Evolutionary conservation across 2,797 vertebrate genomes (phyloP), one percentile per base, ranked within the genome.

Genomic region (Brachymystax lenok): DNA sequence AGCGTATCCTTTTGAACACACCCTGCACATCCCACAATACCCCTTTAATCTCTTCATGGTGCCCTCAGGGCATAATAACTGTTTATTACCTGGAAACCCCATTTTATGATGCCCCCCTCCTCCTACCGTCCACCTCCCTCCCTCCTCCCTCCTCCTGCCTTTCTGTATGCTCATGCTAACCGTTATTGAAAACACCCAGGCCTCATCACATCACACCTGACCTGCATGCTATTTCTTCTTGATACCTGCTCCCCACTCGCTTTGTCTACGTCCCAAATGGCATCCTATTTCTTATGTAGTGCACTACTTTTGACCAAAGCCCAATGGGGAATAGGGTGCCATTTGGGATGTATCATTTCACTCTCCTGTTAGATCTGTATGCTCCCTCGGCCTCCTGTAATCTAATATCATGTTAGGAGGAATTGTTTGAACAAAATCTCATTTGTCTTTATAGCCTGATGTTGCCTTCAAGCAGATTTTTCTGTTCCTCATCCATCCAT

Each of bases 51-150:
- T 91, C 79, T 1, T 86, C 54, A 77, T 84, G 83, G 85, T 91
- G 83, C 88, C 93, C 90, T 89, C 82, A 89, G 92, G 93, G 91
- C 88, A 89, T 89, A 94, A 95, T 95, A 95, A 94, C 89, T 88
- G 91, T 93, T 94, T 95, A 95, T 94, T 94, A 94, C 89, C 19
- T 90, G 88, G 90, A 89, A 90, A 89, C 89, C 85, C 86, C 87
- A 78, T 90, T 94, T 93, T 92, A 93, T 91, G 90, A 93, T 86
- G 24, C 17, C 80, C 59, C 50, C 81, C 89, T 90, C 89, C 88
- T 7, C 33, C 33, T 5, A 35, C 33, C 33, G 33, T 35, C 33
- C 33, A 6, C 33, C 33, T 35, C 33, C 33, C 33, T 35, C 33
- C 33, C 24, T 24, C 24, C 84, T 77, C 69, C 51, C 82, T 82